A percentile compares a stretch with the other conserved stretches of the same genome.
These are phyloP conservation scores for Philereme vetulata DNA, from an alignment of 2,888 invertebrate genomes.

Conservation along the genomic window DNA sequence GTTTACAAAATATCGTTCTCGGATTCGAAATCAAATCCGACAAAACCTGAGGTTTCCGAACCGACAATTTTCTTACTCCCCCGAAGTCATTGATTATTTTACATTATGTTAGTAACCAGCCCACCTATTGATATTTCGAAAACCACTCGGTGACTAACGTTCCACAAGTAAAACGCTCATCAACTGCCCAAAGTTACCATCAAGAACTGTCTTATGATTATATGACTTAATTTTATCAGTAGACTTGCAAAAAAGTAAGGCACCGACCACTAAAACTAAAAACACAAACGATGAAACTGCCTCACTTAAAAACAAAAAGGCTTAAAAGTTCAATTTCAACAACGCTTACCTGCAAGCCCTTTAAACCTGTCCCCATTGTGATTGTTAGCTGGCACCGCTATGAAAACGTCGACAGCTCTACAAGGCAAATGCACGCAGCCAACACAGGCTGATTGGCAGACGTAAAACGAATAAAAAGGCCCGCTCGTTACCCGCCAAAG, in stretches of 20 bases:
- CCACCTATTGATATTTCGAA: too few species aligned
- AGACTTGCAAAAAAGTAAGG: neutral
- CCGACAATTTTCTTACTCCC: too few species aligned
- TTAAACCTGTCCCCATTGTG: conserved; percentile 5
- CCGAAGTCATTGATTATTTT: too few species aligned
- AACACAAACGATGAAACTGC: neutral
- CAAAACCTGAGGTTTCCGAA: too few species aligned
- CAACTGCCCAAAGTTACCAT: too few species aligned
- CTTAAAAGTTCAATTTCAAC: conserved; percentile 1
- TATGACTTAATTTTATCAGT: too few species aligned
- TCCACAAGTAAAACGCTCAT: too few species aligned
- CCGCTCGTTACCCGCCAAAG: conserved; percentile 30
- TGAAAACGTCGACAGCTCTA: conserved; percentile 16
- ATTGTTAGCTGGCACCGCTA: conserved; percentile 4
- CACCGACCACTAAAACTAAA: neutral
- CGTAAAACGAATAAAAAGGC: conserved; percentile 32
- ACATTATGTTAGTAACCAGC: too few species aligned
- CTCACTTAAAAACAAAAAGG: neutral
- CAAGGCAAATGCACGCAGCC: conserved; percentile 20
- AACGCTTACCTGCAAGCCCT: conserved; percentile 2
- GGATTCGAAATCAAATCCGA: too few species aligned
- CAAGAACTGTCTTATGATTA: too few species aligned
- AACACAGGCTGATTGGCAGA: conserved; percentile 32
- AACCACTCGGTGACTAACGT: too few species aligned
- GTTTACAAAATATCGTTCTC: too few species aligned